A percentile compares a stretch with the other conserved stretches of the same genome.
These are phyloP conservation scores for Lasioglossum pauxillum DNA, from an alignment of 2,888 invertebrate species.

Conservation along the genomic window DNA sequence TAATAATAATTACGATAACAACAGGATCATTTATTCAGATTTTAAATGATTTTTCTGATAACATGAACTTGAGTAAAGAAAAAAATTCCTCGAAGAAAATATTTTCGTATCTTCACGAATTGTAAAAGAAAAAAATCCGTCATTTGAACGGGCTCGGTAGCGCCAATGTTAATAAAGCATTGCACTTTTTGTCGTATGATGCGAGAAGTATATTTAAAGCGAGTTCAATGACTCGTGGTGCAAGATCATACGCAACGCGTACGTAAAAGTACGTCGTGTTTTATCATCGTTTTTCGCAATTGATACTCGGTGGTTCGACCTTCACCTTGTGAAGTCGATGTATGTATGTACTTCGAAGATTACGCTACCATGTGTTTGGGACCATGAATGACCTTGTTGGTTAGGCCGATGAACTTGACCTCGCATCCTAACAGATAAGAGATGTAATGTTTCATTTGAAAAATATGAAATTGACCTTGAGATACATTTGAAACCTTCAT, in stretches of 20 bases:
- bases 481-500: background rate
- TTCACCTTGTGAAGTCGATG: background rate
- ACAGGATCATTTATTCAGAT: too few relatives aligned
- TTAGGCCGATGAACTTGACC: background rate
- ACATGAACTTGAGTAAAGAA: background rate
- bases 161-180: background rate
- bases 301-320: conserved; percentile 1
- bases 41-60: too few relatives aligned
- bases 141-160: too few relatives aligned
- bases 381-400: background rate
- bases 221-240: background rate
- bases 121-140: background rate
- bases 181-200: background rate
- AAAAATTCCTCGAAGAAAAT: background rate
- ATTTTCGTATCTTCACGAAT: background rate
- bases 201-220: background rate
- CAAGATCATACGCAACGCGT: background rate
- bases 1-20: background rate
- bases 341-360: conserved; percentile 1
- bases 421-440: background rate
- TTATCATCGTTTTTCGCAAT: conserved; percentile 13
- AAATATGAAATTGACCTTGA: conserved; percentile 3
- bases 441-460: background rate
- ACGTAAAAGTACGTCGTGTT: background rate
- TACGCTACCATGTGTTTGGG: background rate